Conservation (phyloP, 2,888 invertebrate species). For the Blera fallax region DNA sequence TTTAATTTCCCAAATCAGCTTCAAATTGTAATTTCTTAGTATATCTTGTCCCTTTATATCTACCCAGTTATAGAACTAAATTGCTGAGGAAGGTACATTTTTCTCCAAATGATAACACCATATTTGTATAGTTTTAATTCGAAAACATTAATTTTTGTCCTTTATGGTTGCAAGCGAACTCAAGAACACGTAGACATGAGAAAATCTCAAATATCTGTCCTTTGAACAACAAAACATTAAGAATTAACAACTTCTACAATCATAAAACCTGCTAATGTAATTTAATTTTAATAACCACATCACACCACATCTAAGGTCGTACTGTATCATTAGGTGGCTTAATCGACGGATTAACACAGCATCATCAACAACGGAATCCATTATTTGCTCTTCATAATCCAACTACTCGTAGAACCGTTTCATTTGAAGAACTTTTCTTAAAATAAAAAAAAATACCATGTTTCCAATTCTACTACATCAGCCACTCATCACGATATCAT, state of each 20-base stretch:
- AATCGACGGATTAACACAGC: conserved; percentile 11
- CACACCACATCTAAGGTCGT: background rate
- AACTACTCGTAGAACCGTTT: background rate
- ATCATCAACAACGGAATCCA: background rate
- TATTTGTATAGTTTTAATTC: background rate
- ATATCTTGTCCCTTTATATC: no score
- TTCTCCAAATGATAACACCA: no score
- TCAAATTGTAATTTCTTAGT: no score
- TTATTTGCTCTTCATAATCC: background rate
- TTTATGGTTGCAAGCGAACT: background rate
- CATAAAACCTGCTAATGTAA: background rate
- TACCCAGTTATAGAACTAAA: no score
- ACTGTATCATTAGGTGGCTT: background rate
- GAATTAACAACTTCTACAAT: background rate
- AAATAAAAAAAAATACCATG: conserved; percentile 33
- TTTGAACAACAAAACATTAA: background rate
- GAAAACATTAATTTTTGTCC: background rate
- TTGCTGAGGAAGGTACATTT: no score
- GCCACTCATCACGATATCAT: conserved; percentile 51
- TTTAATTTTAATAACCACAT: background rate
- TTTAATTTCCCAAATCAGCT: no score
- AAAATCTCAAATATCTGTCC: background rate
- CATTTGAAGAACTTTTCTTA: background rate
- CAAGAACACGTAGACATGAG: background rate
- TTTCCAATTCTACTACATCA: conserved; percentile 31